Evolutionary conservation across 1,140 invertebrate species (phyloP), one percentile per base, ranked within the genome.

Genomic region (Helicoverpa armigera): DNA sequence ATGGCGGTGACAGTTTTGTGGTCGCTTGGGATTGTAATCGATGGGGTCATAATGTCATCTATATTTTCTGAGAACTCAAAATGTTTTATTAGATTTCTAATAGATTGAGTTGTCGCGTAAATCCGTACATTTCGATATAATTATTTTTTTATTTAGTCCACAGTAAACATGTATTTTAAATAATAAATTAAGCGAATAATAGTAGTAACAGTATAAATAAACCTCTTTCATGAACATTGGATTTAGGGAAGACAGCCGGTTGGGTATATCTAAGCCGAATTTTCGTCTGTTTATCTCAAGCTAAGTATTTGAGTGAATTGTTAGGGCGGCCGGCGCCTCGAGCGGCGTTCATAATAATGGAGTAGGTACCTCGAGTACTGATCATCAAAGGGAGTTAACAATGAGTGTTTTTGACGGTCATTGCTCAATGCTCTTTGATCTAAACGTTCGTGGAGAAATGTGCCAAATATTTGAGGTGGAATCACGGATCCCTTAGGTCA

Each of bases 401-500:
- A 86, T 85, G 85, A 87, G 85, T 85, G 88, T 85, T 86, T 80
- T 82, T 72, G 85, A 84, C 83, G 86, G 86, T 84, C 80, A 88
- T 81, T 74, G 82, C 74, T 82, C 84, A 72, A 83, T 82, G 81
- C 84, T 80, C 87, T 91, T 91, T 91, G 90, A 90, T 91, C 83
- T 87, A 73, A 82, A 81, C 82, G 85, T 63, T 77, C 29, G 56
- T 48, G 63, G 74, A 58, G 63, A 72, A 76, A 75, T 50, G 75
- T 60, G 75, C 75, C 70, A 83, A 83, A 83, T 83, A 80, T 83
- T 83, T 83, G 75, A 81, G 74, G 61, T 77, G 54, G 72, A 82
- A 79, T 76, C 78, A 80, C 58, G 58, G 56, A 76, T 75, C 54
- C 63, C 61, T 75, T 54, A 23, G 65, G 75, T 77, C 76, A 69